Base-by-base conservation (phyloP, 2,888 invertebrate species). In the Deilephila porcellus region DNA sequence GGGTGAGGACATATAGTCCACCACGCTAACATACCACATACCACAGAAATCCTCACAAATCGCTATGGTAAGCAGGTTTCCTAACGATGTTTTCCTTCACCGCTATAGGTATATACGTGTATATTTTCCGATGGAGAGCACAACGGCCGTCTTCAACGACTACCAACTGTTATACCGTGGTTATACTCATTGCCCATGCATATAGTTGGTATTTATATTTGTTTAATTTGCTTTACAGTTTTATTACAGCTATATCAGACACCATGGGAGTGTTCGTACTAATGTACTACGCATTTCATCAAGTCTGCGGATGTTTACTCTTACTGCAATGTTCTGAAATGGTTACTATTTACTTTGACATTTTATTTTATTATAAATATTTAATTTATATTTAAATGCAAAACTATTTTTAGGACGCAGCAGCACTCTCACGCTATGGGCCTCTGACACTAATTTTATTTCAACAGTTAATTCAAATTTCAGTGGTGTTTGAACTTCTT, bases 391-490 rank as follows among this genome's bases (percentile, higher is more conserved):
- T n/a, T n/a, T 19, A 56, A 17, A 19, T n/a, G 6, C 5, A 19
- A 19, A 19, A 17, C 14, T 32, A 19, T 60, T 73, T 32, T 72
- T 76, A 81, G 80, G 74, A 75, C 1, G 32, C 74, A 0, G 63
- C 6, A 8, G 75, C 76, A 56, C 17, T 81, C 29, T 8, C n/a
- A 0, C 76, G 76, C 11, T 82, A 81, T n/a, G n/a, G 81, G n/a
- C 82, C 85, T 0, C 73, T 87, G 1, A 82, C 87, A 4, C 0
- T 81, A 4, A 73, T 81, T 0, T 0, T 83, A 6, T 83, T 82
- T 73, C 82, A 82, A 70, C 86, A 87, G 75, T 74, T 87, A 0
- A 83, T 86, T 7, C 83, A 86, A 74, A 72, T 83, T 7, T 87
- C 86, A 0, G 74, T 84, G 0, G 73, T 83, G 2, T 87, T 85